phyloP scores from a whole-genome alignment of 2,888 invertebrate genomes.

The Panorpa germanica region DNA sequence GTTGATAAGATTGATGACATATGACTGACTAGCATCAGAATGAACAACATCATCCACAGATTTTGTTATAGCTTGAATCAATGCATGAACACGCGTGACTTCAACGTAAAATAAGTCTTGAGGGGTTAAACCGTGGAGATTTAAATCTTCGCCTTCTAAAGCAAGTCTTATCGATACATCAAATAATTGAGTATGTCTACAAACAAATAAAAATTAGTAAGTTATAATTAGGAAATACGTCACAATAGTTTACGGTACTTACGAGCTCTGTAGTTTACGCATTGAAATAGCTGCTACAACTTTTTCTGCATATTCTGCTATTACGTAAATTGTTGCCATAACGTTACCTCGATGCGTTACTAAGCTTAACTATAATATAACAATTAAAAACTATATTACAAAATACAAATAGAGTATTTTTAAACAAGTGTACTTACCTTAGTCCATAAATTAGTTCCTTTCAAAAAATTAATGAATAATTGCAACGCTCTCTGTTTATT shows the following conservation, averaged over 20 bases:
- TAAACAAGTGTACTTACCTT: constrained; percentile 27
- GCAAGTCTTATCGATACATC: constrained; percentile 35
- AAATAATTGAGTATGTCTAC: constrained; percentile 22
- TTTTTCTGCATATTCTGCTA: constrained; percentile 65
- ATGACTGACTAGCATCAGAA: constrained; percentile 33
- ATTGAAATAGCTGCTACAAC: constrained; percentile 54
- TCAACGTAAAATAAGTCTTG: constrained; percentile 61
- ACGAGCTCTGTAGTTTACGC: constrained; percentile 33
- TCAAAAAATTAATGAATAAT: constrained; percentile 57
- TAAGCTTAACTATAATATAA: constrained; percentile 16
- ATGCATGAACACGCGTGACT: constrained; percentile 42
- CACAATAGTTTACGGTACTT: constrained; percentile 6
- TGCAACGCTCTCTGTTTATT: constrained; percentile 72
- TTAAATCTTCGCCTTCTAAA: constrained; percentile 25
- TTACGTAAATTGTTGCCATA: constrained; percentile 27
- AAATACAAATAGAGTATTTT: background rate
- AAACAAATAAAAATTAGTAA: constrained; percentile 7
- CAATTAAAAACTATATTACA: background rate
- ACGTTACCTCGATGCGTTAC: constrained; percentile 19
- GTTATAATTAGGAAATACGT: background rate
- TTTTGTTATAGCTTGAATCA: constrained; percentile 40
- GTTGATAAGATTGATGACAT: constrained; percentile 30
- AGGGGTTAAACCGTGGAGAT: constrained; percentile 32
- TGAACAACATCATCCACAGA: constrained; percentile 37
- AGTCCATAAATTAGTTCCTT: constrained; percentile 44